Evolutionary conservation across 2,797 vertebrate genomes (phyloP), one percentile per base, ranked within the genome.

Genomic region (Phrynocephalus guinanensis): DNA sequence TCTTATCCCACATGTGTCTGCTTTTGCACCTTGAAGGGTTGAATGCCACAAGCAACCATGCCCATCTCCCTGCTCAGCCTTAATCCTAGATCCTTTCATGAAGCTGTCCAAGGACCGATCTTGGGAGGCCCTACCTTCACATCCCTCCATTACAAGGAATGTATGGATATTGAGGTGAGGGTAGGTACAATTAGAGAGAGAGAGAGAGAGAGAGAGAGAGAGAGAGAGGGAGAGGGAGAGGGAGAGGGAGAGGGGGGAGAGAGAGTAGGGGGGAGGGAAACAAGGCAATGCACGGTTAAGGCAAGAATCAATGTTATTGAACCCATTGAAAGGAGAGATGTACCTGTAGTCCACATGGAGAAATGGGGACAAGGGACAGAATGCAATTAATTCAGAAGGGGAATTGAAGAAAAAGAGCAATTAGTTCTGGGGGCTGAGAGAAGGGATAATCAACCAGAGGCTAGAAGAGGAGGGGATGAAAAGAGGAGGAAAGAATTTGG

Each of bases 311-410:
- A 30, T 70, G 67, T 48, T 70, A 48, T 33, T 79, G 66, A 48
- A 79, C 18, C n/a, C 70, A 20, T 79, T 56, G 30, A 11, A 75
- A 11, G 22, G 44, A 30, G 24, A 38, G n/a, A 30, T 15, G 30
- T 20, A 30, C 3, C 38, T 77, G 30, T 22, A 20, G 28, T 56
- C 3, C 10, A 30, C 76, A 18, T 18, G 15, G n/a, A 22, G 22
- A 6, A 38, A 8, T 33, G 26, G 20, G 28, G 18, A 28, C 2
- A 15, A 56, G 15, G 9, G 16, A 6, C 22, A 71, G 48, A 70
- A 50, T 28, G n/a, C 75, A 85, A 85, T 79, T 70, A 79, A 68
- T 79, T 26, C n/a, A 30, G 79, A 66, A 33, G 76, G 48, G 30
- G 72, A 26, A 77, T 20, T 66, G 38, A 44, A 72, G 52, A 44